Conservation (phyloP, 1,140 invertebrate species). For the Laupala kohalensis region DNA sequence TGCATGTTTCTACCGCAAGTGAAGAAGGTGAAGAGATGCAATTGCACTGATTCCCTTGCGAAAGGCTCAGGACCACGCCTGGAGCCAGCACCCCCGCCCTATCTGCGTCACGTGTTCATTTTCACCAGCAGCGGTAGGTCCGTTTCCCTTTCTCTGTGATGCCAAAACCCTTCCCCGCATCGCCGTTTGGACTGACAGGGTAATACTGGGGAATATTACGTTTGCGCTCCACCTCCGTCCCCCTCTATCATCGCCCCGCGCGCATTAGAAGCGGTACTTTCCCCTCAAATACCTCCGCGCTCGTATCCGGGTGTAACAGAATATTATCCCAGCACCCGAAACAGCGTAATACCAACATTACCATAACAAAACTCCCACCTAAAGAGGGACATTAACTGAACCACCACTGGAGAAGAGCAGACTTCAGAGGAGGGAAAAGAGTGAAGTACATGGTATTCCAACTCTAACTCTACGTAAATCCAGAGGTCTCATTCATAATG, state of each 20-base stretch:
- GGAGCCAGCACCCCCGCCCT: no score
- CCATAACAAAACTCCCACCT: not conserved
- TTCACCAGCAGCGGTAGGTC: no score
- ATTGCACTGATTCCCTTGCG: not conserved
- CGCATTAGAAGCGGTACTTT: not conserved
- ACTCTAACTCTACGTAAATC: no score
- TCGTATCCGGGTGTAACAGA: not conserved
- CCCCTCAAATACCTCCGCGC: not conserved
- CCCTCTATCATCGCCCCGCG: not conserved
- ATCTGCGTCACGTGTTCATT: not conserved
- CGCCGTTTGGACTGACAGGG: not conserved
- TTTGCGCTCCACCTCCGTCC: not conserved
- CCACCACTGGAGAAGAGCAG: no score
- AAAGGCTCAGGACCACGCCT: no score
- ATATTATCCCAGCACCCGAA: not conserved
- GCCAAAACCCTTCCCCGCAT: not conserved
- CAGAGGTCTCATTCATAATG: no score
- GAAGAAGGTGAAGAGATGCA: no score
- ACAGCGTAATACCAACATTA: not conserved
- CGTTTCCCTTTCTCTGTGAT: not conserved
- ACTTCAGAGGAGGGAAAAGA: no score
- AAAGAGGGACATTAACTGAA: not conserved
- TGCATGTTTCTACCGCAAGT: no score
- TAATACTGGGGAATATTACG: not conserved
- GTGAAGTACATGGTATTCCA: no score